Evolutionary conservation across 2,797 vertebrate genomes (phyloP), one percentile per base, ranked within the genome.

Genomic region (Scolopax rusticola): DNA sequence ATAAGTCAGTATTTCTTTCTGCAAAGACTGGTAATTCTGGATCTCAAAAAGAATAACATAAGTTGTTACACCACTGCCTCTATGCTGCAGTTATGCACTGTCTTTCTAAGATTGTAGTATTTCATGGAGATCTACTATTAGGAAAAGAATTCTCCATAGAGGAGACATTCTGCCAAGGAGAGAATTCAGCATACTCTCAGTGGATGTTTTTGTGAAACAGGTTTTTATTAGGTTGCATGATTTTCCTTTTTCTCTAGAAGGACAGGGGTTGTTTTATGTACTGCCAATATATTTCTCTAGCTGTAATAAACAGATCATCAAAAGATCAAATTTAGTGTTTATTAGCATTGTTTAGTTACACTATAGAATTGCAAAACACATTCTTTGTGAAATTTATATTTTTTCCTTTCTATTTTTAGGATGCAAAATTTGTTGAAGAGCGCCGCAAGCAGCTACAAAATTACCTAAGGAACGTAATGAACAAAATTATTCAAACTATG

Each of bases 391-490:
- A 30, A 51, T 65, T 95, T 65, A 73, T 84, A 24, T 76, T 69
- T 71, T 87, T 84, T 41, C 54, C 28, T 76, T 57, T 79, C 70
- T 88, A 78, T 64, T 94, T 87, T 94, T 93, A 99, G 99, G 99
- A 99, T 86, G 99, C 99, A 95, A 99, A 99, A 97, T 99, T 99
- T 95, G 99, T 99, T 76, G 99, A 99, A 97, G 99, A 99, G 96
- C 98, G 99, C 28, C 98, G 99, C 92, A 99, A 99, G 95, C 99
- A 99, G 97, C 98, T 99, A 71, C 99, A 99, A 98, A 98, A 97
- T 89, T 99, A 99, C 98, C 98, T 99, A 93, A 99, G 99, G 91
- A 99, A 95, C 4, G 98, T 99, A 97, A 99, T 99, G 99, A 99
- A 99, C 98, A 99, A 99, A 97, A 97, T 99, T 95, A 98, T 99